Evolutionary conservation across 2,888 invertebrate species (phyloP), one percentile per base, ranked within the genome.

Genomic region (Zaprionus obscuricornis): DNA sequence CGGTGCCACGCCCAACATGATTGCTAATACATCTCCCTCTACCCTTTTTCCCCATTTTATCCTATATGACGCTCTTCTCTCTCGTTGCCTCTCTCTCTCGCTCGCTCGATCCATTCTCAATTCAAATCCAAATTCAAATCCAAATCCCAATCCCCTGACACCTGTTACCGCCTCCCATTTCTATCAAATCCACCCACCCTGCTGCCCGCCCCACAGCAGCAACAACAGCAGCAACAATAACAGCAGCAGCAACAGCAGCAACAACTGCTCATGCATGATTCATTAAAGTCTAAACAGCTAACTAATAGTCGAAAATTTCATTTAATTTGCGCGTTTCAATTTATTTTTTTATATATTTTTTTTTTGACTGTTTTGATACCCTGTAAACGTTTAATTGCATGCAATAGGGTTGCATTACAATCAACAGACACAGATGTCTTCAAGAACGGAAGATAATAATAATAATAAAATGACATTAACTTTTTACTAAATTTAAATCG

Each of bases 221-320:
- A n/a, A n/a, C n/a, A n/a, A n/a, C n/a, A n/a, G n/a, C n/a, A n/a
- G n/a, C n/a, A n/a, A n/a, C n/a, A n/a, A n/a, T n/a, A n/a, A n/a
- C n/a, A n/a, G n/a, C n/a, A n/a, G n/a, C n/a, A n/a, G n/a, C n/a
- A n/a, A n/a, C 16, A 26, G 14, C 24, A 29, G 17, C 34, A 17
- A 1, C 17, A 16, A 10, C 36, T 18, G 36, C 17, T 34, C 55
- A 33, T 34, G 17, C 69, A 76, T 76, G 76, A 76, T 76, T 76
- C 76, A 76, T 76, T 81, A 65, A 77, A 81, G 74, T 77, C 78
- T 77, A 69, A 77, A 82, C 71, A 78, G 78, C 82, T 57, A 60
- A 69, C 70, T 69, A 81, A 74, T 76, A 74, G 76, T 70, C 70
- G 62, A 77, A 76, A 71, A 81, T 68, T 70, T 71, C 54, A 71